These are phyloP conservation scores for Xylota segnis DNA, from an alignment of 2,888 invertebrate species.

Conservation along the genomic window DNA sequence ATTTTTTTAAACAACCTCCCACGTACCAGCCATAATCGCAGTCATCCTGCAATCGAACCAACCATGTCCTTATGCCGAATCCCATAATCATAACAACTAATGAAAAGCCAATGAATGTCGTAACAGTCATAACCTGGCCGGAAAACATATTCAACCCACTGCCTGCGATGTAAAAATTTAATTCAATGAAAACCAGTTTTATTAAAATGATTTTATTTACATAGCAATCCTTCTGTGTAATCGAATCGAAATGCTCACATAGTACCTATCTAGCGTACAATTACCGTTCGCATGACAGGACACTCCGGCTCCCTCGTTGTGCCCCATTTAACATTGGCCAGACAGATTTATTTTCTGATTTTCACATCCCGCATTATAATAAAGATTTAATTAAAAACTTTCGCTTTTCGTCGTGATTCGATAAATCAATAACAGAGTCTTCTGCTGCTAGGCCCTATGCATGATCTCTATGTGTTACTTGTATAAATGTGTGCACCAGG, in stretches of 20 bases:
- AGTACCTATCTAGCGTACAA: background rate
- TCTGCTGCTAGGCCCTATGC: background rate
- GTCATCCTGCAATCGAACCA: too few relatives aligned
- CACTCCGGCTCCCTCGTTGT: background rate
- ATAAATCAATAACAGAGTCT: too few relatives aligned
- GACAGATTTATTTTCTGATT: background rate
- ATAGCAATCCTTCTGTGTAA: background rate
- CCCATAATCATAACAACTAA: too few relatives aligned
- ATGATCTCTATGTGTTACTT: constrained; percentile 8
- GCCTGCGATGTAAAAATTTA: background rate
- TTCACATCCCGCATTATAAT: background rate
- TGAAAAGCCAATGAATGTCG: too few relatives aligned
- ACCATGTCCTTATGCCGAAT: too few relatives aligned
- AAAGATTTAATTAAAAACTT: constrained; percentile 14
- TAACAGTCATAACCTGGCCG: background rate
- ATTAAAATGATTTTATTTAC: background rate
- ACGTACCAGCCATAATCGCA: too few relatives aligned
- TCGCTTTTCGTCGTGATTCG: background rate
- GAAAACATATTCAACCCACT: background rate
- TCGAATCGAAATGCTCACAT: background rate
- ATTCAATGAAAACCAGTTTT: background rate
- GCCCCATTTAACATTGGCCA: constrained; percentile 7
- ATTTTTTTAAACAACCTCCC: too few relatives aligned
- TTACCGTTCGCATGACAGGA: constrained; percentile 20
- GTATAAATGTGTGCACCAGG: background rate